phyloP scores from a whole-genome alignment of 2,888 invertebrate species.

The Lasiommata megera region DNA sequence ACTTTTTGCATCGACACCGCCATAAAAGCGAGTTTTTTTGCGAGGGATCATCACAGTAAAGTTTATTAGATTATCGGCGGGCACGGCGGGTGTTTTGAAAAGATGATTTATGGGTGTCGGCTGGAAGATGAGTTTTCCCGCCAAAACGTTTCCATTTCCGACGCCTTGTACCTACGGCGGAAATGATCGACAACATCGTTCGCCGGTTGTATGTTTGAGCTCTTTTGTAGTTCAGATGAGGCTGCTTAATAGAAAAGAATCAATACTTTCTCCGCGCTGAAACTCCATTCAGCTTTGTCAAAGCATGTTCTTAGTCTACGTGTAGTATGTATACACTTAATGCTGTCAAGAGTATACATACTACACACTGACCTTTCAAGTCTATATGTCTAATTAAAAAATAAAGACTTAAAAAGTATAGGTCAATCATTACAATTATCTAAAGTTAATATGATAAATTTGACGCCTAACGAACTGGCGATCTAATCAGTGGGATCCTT shows the following conservation, averaged over 20 bases:
- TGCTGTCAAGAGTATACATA: no score
- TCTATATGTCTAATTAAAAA: no score
- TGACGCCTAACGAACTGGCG: no score
- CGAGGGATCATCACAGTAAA: slow-evolving; percentile 33
- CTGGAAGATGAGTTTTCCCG: slow-evolving; percentile 27
- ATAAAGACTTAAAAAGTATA: no score
- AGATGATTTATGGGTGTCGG: slow-evolving; percentile 35
- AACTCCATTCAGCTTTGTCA: no score
- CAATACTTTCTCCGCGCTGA: background rate
- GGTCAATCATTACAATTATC: no score
- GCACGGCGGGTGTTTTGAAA: slow-evolving; percentile 34
- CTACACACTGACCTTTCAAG: no score
- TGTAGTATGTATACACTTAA: no score
- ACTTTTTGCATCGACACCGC: slow-evolving; percentile 25
- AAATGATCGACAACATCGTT: slow-evolving; percentile 9
- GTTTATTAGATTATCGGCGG: slow-evolving; percentile 37
- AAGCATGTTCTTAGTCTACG: no score
- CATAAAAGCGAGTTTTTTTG: slow-evolving; percentile 36
- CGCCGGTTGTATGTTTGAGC: background rate
- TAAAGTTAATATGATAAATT: no score
- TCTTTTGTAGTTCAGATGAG: slow-evolving; percentile 2
- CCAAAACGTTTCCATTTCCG: slow-evolving; percentile 18
- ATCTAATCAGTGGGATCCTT: no score
- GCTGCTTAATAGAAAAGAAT: background rate
- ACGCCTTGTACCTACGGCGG: slow-evolving; percentile 2